These are phyloP conservation scores for Mirza zaza DNA, from an alignment of 2,113 vertebrate species.

Conservation along the genomic window DNA sequence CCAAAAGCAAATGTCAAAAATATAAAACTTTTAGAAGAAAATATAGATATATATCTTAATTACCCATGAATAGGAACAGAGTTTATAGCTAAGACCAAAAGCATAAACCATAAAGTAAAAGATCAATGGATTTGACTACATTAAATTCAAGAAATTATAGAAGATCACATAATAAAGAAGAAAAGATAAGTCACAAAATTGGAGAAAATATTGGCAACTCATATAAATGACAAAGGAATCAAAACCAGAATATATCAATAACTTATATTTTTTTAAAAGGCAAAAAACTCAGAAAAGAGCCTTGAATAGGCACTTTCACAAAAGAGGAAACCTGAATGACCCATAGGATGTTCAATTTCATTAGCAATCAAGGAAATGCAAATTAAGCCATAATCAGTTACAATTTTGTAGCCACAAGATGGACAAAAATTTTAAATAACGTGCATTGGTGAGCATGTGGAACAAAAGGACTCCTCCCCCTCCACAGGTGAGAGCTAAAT, in stretches of 20 bases:
- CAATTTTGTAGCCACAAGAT: not conserved
- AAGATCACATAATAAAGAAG: not conserved
- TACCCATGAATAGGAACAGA: not conserved
- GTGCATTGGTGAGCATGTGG: not conserved
- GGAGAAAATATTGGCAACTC: constrained; percentile 14
- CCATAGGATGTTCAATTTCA: not conserved
- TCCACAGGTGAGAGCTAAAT: not conserved
- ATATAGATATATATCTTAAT: not conserved
- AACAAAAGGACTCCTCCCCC: not conserved
- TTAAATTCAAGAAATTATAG: constrained; percentile 42
- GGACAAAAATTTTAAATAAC: not conserved
- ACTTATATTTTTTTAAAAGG: constrained; percentile 4
- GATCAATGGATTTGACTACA: not conserved
- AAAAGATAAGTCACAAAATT: constrained; percentile 20
- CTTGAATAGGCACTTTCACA: not conserved
- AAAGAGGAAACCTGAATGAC: constrained; percentile 18
- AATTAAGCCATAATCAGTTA: constrained; percentile 17
- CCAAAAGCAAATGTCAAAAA: not conserved
- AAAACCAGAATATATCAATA: constrained; percentile 23
- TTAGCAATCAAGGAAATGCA: not conserved
- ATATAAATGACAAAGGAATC: not conserved
- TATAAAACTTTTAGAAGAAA: constrained; percentile 23
- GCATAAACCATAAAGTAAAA: constrained; percentile 17
- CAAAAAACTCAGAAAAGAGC: constrained; percentile 26
- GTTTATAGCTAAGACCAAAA: constrained; percentile 35